Percentiles rank a stretch among this genome's conserved stretches.
Conservation (phyloP, 2,113 vertebrate species). For the Oncorhynchus kisutch region DNA sequence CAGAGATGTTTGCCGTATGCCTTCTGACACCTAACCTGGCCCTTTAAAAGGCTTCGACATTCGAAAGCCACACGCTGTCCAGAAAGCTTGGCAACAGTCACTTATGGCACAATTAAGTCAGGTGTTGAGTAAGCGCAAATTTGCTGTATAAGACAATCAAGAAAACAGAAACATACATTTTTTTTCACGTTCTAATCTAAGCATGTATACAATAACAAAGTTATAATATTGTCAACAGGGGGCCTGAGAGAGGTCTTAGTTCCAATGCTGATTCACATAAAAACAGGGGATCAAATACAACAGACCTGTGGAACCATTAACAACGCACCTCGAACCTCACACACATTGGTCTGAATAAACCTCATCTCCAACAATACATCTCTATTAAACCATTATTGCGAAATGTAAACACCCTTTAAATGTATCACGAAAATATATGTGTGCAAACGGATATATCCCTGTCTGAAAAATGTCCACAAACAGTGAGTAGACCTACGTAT, state of each 20-base stretch:
- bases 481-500: background rate
- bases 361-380: conserved; percentile 55
- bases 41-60: background rate
- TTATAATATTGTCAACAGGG: conserved; percentile 49
- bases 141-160: conserved; percentile 42
- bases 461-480: conserved; percentile 12
- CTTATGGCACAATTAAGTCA: conserved; percentile 52
- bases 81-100: conserved; percentile 37
- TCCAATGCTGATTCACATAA: conserved; percentile 53
- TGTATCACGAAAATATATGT: conserved; percentile 58
- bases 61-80: background rate
- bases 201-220: conserved; percentile 27
- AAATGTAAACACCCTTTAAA: conserved; percentile 70
- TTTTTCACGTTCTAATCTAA: conserved; percentile 43
- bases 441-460: conserved; percentile 50
- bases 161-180: conserved; percentile 42
- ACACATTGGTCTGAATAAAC: conserved; percentile 30
- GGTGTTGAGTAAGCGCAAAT: conserved; percentile 28
- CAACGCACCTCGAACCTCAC: conserved; percentile 41
- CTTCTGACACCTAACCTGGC: background rate
- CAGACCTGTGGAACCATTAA: conserved; percentile 47
- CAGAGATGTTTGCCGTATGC: background rate
- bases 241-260: conserved; percentile 51
- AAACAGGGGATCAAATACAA: conserved; percentile 46
- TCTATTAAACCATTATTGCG: conserved; percentile 71